Conservation (phyloP, 2,113 vertebrate genomes). For the Rhadina sibilatrix region DNA sequence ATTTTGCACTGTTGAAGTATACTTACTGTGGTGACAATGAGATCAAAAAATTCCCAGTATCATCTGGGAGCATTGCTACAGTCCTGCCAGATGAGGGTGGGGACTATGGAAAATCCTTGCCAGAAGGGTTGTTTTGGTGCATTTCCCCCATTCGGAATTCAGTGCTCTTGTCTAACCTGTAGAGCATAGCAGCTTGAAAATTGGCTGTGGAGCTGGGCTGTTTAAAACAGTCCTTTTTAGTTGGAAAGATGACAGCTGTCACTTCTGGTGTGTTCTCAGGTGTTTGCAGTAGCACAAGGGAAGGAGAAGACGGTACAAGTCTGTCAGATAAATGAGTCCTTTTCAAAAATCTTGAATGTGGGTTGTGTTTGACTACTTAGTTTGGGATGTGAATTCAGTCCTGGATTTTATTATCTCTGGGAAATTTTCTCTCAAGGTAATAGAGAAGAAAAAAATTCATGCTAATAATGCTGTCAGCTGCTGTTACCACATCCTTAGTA, state of each 20-base stretch:
- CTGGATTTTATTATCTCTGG: neutral
- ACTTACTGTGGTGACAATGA: neutral
- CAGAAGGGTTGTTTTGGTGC: neutral
- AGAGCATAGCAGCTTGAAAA: neutral
- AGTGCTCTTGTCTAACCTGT: neutral
- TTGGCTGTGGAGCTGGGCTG: neutral
- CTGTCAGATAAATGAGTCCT: neutral
- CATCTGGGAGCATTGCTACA: neutral
- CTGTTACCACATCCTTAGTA: neutral
- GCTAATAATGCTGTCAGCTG: neutral
- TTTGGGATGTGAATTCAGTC: neutral
- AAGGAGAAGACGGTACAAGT: neutral
- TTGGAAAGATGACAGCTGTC: neutral
- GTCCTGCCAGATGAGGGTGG: accelerated
- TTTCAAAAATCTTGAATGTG: neutral
- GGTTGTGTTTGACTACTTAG: neutral
- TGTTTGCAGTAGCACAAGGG: accelerated
- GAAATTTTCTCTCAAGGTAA: neutral
- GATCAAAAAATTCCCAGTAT: neutral
- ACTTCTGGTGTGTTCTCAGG: neutral
- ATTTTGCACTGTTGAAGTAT: neutral
- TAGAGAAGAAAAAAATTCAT: neutral
- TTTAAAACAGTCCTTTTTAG: neutral
- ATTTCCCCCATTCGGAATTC: neutral
- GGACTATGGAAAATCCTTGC: neutral